Evolutionary conservation across 2,113 vertebrate species (phyloP), one percentile per base, ranked within the genome.

Genomic region (Triplophysa dalaica): DNA sequence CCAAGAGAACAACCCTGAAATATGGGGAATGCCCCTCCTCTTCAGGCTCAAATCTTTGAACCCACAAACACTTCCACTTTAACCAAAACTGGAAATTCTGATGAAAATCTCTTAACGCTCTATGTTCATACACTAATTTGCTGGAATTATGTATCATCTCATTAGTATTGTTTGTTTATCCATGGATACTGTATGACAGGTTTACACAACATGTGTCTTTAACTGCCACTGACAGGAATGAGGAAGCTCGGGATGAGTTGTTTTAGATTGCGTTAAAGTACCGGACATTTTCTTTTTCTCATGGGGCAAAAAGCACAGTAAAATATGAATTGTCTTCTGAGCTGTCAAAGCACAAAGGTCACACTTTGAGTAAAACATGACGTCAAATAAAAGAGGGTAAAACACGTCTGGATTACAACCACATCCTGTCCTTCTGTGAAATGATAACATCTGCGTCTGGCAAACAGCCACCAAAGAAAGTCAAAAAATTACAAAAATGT

Each of bases 401-500:
- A 62, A 22, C 12, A 63, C 14, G 29, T 50, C 41, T 48, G 60
- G 73, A 75, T 75, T 22, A 50, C 19, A 63, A 64, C 73, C 73
- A 33, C 61, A 77, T 77, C 74, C 74, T 77, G 62, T 65, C 17
- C 74, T 65, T 77, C 62, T 65, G 17, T 65, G 60, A 77, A 77
- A 65, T 52, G 58, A 75, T 19, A 63, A 10, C 54, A 43, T 61
- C 11, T 58, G 16, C 33, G 43, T 73, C 50, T 38, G n/a, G 4
- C 70, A 60, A 48, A 48, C 58, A 75, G 62, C 21, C 58, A 21
- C 58, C 22, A 38, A 43, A 63, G 8, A 17, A 11, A 7, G 19
- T 22, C 6, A 26, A 24, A 0, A 33, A 22, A 14, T 21, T 29
- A 58, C 52, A 72, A 38, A 13, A 13, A n/a, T 11, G n/a, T 38